These are phyloP conservation scores for Scortum barcoo DNA, from an alignment of 2,113 vertebrate genomes.

Conservation along the genomic window DNA sequence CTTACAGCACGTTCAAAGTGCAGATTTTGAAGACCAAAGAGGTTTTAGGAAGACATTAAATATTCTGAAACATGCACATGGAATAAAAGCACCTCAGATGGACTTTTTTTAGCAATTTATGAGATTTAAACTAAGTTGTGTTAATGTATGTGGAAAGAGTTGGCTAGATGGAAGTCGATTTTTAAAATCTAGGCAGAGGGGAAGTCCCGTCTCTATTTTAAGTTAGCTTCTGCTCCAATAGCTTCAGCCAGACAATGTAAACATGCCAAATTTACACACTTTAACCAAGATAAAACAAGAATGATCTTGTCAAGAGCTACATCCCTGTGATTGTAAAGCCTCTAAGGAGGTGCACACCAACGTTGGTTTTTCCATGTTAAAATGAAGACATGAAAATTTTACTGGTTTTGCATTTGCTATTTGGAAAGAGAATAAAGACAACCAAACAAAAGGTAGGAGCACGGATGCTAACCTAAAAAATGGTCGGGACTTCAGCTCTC, in stretches of 20 bases:
- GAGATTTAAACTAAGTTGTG: slow-evolving; percentile 34
- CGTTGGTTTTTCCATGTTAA: background rate
- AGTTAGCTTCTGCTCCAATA: background rate
- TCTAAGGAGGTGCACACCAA: background rate
- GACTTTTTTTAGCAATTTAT: slow-evolving; percentile 10
- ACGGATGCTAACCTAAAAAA: slow-evolving; percentile 16
- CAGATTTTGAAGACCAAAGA: slow-evolving; percentile 43
- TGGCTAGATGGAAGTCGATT: slow-evolving; percentile 54
- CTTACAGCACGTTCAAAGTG: slow-evolving; percentile 17
- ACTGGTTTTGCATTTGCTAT: too few species aligned
- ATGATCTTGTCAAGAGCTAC: background rate
- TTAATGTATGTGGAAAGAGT: slow-evolving; percentile 64
- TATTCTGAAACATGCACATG: slow-evolving; percentile 3
- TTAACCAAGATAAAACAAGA: background rate
- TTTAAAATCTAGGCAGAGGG: slow-evolving; percentile 18
- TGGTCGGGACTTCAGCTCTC: slow-evolving; percentile 21
- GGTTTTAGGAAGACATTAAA: background rate
- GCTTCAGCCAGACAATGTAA: background rate
- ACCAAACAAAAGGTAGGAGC: background rate
- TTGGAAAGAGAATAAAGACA: too few species aligned
- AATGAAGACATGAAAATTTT: background rate
- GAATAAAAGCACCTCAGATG: slow-evolving; percentile 11
- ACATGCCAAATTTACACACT: background rate
- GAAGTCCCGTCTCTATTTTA: background rate
- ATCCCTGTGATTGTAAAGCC: background rate